Evolutionary conservation across 2,888 invertebrate species (phyloP).

Genomic region (Amiota mariae): DNA sequence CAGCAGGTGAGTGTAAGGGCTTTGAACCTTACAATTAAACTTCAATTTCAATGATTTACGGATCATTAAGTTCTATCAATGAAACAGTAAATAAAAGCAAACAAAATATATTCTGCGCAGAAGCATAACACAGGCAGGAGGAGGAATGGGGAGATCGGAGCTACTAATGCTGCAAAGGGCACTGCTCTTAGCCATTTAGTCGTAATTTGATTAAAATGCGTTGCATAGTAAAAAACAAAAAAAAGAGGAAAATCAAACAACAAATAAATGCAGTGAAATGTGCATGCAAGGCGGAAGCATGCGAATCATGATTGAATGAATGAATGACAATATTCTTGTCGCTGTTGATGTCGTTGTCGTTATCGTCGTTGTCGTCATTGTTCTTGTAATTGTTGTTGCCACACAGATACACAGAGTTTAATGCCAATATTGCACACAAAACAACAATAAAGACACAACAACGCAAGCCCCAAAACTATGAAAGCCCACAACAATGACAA

Average conservation of each 20-base stretch:
- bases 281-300: constrained; percentile 13
- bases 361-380: no score
- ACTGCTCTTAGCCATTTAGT: constrained; percentile 36
- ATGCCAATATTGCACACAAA: constrained; percentile 11
- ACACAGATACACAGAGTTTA: constrained; percentile 5
- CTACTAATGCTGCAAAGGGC: constrained; percentile 31
- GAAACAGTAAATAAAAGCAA: constrained; percentile 27
- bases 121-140: neutral
- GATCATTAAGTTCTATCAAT: constrained; percentile 63
- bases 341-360: neutral
- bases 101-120: neutral
- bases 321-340: neutral
- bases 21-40: no score
- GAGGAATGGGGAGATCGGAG: constrained; percentile 26
- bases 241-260: constrained; percentile 23
- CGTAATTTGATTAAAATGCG: constrained; percentile 59
- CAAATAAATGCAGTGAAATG: constrained; percentile 14
- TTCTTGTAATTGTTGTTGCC: no score
- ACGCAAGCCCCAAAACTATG: neutral
- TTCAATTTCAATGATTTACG: constrained; percentile 40
- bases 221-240: constrained; percentile 42
- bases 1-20: no score
- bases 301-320: constrained; percentile 15
- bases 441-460: neutral
- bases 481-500: neutral